Percentiles rank a stretch among this genome's conserved stretches.
Evolutionary conservation across 2,797 vertebrate genomes (phyloP).

Genomic region (Netta rufina): DNA sequence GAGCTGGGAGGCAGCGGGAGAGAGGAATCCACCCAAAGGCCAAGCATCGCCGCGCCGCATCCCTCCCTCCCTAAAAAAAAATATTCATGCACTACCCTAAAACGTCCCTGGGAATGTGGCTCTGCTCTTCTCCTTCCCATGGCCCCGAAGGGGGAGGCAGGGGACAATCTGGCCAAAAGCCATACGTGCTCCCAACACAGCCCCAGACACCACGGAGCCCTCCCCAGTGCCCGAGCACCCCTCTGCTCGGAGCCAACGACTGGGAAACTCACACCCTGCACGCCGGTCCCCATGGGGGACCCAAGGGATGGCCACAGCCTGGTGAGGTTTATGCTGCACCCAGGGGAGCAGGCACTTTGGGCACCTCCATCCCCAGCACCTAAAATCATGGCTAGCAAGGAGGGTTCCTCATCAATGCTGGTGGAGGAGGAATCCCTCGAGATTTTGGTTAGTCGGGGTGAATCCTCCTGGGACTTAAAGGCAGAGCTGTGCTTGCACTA

Average conservation of each 20-base stretch:
- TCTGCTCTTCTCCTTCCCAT: slow-evolving; percentile 16
- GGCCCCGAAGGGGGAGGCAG: neutral
- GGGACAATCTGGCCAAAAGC: neutral
- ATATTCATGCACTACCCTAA: neutral
- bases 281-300: neutral
- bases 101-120: slow-evolving; percentile 19
- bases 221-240: accelerated
- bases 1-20: neutral
- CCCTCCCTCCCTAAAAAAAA: neutral
- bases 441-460: neutral
- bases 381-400: neutral
- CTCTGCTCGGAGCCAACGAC: neutral
- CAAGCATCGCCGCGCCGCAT: neutral
- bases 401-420: accelerated
- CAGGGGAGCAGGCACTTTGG: too few species aligned
- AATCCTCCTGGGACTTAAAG: accelerated
- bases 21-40: neutral
- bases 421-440: neutral
- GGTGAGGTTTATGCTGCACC: neutral
- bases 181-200: neutral
- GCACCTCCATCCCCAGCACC: accelerated
- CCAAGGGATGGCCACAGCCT: neutral
- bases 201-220: accelerated
- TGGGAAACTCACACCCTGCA: neutral
- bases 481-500: neutral